phyloP scores from a whole-genome alignment of 2,113 vertebrate genomes.

The Eulemur rufifrons region DNA sequence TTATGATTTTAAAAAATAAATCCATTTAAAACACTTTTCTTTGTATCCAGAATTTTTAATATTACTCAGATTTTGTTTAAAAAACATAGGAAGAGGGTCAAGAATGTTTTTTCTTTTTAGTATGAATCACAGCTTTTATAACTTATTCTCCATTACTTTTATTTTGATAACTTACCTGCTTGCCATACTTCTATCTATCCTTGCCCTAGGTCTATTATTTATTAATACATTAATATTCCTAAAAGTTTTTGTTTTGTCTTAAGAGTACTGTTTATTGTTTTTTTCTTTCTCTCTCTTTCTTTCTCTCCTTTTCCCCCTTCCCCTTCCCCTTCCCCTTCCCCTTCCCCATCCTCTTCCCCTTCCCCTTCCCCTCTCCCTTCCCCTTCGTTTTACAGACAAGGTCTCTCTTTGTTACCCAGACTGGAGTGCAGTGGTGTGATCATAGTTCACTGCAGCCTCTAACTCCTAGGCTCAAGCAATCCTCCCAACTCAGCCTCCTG shows the following conservation, averaged over 20 bases:
- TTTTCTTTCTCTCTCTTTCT: too few relatives aligned
- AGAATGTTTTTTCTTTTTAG: background rate
- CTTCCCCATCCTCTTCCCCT: too few relatives aligned
- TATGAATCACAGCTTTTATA: background rate
- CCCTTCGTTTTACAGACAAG: too few relatives aligned
- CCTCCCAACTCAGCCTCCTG: too few relatives aligned
- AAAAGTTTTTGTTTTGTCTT: background rate
- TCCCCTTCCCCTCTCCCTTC: too few relatives aligned
- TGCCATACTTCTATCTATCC: background rate
- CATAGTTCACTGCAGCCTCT: too few relatives aligned
- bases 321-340: too few relatives aligned
- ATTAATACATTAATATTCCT: background rate
- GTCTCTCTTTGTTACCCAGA: too few relatives aligned
- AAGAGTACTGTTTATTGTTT: background rate
- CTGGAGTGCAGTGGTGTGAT: too few relatives aligned
- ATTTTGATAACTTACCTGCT: background rate
- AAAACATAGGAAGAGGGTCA: background rate
- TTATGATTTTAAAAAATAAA: slow-evolving; percentile 10
- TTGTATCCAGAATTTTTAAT: background rate
- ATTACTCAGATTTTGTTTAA: background rate
- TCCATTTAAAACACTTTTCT: background rate
- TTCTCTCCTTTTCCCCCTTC: too few relatives aligned
- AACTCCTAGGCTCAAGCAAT: too few relatives aligned
- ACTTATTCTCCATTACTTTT: background rate
- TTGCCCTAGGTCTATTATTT: background rate